Conservation (phyloP, 1,140 invertebrate species). For the Procambarus virginalis region DNA sequence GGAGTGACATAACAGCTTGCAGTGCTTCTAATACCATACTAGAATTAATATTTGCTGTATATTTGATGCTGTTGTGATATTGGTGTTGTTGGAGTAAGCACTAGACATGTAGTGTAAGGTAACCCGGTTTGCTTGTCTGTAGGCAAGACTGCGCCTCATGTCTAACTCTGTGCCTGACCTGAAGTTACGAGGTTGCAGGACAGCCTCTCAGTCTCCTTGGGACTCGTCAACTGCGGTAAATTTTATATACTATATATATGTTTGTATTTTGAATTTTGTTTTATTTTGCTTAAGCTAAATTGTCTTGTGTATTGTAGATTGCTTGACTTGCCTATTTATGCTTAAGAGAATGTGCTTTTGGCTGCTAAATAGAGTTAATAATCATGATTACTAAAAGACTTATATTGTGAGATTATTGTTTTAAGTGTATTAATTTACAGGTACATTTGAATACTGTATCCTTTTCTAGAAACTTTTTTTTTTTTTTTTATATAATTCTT, state of each 20-base stretch:
- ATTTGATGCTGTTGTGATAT: neutral
- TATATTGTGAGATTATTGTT: too few species aligned
- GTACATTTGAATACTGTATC: too few species aligned
- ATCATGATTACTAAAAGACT: too few species aligned
- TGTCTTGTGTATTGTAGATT: neutral
- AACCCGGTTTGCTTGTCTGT: conserved; percentile 62
- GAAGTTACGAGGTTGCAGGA: conserved; percentile 57
- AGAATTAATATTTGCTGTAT: neutral
- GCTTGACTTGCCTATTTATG: neutral
- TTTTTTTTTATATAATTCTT: too few species aligned
- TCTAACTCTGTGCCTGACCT: conserved; percentile 66
- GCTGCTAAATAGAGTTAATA: neutral
- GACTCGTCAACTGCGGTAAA: conserved; percentile 51
- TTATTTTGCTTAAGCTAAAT: neutral
- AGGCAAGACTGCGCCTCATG: conserved; percentile 66
- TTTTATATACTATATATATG: neutral
- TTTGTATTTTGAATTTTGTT: conserved; percentile 2
- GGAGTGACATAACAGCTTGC: neutral
- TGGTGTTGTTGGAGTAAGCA: neutral
- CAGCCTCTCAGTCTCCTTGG: conserved; percentile 55
- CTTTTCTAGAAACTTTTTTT: too few species aligned
- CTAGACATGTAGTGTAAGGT: conserved; percentile 19
- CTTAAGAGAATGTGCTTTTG: neutral
- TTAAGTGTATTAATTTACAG: too few species aligned
- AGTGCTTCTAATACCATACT: neutral